Conservation (phyloP, 2,888 invertebrate species). For the Coecobrya sp. region DNA sequence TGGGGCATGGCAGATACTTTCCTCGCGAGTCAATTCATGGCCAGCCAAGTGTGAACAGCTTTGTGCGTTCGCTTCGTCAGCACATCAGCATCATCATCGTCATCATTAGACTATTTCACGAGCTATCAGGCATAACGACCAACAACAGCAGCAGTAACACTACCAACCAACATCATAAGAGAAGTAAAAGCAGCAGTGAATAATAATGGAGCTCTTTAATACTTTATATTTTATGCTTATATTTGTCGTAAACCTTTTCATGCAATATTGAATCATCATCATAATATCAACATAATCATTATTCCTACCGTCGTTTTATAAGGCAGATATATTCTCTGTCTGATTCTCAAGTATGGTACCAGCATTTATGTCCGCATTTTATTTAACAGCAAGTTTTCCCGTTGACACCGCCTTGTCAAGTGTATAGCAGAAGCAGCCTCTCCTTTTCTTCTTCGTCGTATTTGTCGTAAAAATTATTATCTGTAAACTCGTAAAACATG, state of each 20-base stretch:
- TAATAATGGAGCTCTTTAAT: conserved; percentile 42
- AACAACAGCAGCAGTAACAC: neutral
- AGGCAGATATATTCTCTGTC: no score
- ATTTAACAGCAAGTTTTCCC: conserved; percentile 6
- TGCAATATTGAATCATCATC: conserved; percentile 50
- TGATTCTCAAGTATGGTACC: no score
- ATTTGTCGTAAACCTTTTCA: conserved; percentile 40
- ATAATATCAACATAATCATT: conserved; percentile 32
- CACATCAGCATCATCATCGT: conserved; percentile 69
- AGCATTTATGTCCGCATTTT: neutral
- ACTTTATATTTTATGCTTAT: conserved; percentile 51
- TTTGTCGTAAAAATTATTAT: conserved; percentile 62
- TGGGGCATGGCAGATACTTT: conserved; percentile 69
- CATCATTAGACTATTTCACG: conserved; percentile 81
- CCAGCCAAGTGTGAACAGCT: conserved; percentile 80
- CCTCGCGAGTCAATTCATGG: conserved; percentile 73
- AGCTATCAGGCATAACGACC: conserved; percentile 79
- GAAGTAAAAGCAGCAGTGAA: conserved; percentile 6
- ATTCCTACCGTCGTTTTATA: neutral
- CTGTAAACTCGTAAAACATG: conserved; percentile 53
- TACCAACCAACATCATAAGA: neutral
- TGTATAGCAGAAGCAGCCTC: neutral
- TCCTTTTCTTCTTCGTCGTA: conserved; percentile 3
- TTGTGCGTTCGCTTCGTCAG: conserved; percentile 75
- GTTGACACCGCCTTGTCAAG: neutral